Base-by-base conservation (phyloP, 2,888 invertebrate species). In the Scrobipalpa costella region DNA sequence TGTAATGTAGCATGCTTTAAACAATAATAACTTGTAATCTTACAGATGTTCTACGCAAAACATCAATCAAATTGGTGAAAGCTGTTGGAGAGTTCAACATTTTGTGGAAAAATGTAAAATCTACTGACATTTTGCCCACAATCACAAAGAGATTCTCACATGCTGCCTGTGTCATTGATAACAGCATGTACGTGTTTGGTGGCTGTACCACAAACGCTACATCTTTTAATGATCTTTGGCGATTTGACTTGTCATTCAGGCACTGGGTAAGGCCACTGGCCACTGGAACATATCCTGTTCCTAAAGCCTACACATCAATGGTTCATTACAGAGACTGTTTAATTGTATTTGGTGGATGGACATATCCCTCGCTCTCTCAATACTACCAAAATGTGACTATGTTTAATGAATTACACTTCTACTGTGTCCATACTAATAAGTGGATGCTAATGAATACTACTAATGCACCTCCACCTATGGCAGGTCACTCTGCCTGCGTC, bases 191-290 rank as follows among this genome's bases (percentile, higher is more conserved):
- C 80, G 94, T 99, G 57, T 98, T 99, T 92, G 99, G 99, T 38
- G 99, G 99, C 7, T 98, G 98, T 75, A 98, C 98, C 11, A 96
- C 96, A 44, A 95, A 96, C 63, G 96, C 96, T 76, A 98, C 99
- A 19, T 97, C 99, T 13, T 98, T 98, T 79, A 99, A 99, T 90
- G 99, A 99, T 90, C 92, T 99, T 38, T 99, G 99, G 99, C 93
- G 94, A 68, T 94, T 99, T 84, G 97, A 99, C 90, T 93, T 99
- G 66, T 96, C 96, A 0, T 95, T 93, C 57, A 92, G 97, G 74
- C 93, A 94, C 71, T 98, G 98, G 98, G 93, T 96, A 19, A 92
- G 97, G 69, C 96, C 96, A 0, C 85, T 96, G 55, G 95, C 97
- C 3, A 95, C 95, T 86, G 98, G 92, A 40, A 95, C 95, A 58